Conservation (phyloP, 2,113 vertebrate species). For the Columba livia region DNA sequence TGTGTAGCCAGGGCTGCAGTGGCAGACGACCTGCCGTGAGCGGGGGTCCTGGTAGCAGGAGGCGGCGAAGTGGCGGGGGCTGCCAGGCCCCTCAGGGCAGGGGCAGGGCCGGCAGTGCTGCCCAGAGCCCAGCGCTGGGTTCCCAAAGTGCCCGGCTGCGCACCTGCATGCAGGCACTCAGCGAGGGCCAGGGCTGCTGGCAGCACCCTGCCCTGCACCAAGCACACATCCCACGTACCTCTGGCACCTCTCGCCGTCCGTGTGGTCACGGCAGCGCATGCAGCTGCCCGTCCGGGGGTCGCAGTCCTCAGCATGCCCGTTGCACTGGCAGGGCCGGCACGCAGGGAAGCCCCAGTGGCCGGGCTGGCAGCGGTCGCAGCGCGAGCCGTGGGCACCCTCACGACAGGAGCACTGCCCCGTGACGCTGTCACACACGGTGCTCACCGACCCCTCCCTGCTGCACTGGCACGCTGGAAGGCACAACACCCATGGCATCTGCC, state of each 20-base stretch:
- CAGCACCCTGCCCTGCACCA: neutral
- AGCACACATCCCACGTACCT: constrained; percentile 65
- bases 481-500: neutral
- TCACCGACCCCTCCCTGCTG: constrained; percentile 84
- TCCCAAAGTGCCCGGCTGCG: constrained; percentile 86
- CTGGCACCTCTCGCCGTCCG: constrained; percentile 88
- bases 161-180: constrained; percentile 74
- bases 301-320: constrained; percentile 85
- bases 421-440: constrained; percentile 82
- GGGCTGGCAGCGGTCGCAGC: constrained; percentile 86
- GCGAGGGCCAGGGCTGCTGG: rapidly evolving
- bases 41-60: constrained; percentile 91
- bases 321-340: constrained; percentile 89
- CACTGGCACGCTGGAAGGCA: constrained; percentile 86
- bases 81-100: constrained; percentile 89
- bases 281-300: constrained; percentile 85
- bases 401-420: constrained; percentile 90
- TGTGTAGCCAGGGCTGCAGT: constrained; percentile 91
- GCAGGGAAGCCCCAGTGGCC: constrained; percentile 95
- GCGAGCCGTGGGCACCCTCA: constrained; percentile 83
- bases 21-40: constrained; percentile 88
- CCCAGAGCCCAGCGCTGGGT: constrained; percentile 82
- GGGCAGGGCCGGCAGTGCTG: constrained; percentile 91
- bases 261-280: constrained; percentile 87
- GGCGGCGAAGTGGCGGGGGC: constrained; percentile 86